Evolutionary conservation across 2,888 invertebrate genomes (phyloP), one percentile per base, ranked within the genome.

Genomic region (Acanthoscelides obtectus): DNA sequence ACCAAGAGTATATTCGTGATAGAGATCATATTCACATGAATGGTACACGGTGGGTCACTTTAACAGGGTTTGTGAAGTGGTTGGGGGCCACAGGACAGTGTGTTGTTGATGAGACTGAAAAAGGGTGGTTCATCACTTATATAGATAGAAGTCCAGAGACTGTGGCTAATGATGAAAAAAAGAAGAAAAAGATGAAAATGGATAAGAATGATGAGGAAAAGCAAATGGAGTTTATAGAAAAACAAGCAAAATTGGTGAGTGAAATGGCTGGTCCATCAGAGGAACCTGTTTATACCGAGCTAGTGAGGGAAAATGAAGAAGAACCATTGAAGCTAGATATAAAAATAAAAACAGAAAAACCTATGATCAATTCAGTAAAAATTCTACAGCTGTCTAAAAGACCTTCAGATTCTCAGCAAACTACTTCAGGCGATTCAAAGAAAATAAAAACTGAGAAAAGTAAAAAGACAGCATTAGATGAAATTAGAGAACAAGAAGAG

Each of bases 11-110:
- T 81, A 99, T 99, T 77, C 90, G 95, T 0, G 92, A 95, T 79
- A 90, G 95, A 79, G 92, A 96, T 79, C 99, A 99, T 83, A 87
- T 97, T 8, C 99, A 99, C 84, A 99, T 99, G 99, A 99, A 99
- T 81, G 92, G 98, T 0, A 99, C 99, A 0, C 91, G 95, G 77
- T 99, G 99, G 99, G 91, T 96, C 74, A 98, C 98, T 0, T 88
- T 99, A 2, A 97, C 98, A 0, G 98, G 94, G 63, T 99, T 98
- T 85, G 95, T 99, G 0, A 96, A 98, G 83, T 98, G 94, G 92
- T 87, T 99, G 0, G 99, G 98, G 0, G 88, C 93, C 19, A 93
- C 94, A 75, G 97, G 97, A 0, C 93, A 95, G 82, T 96, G 95
- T 81, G 89, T 93, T 0, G 97, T 97, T 0, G 98, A 99, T 79